Base-by-base conservation (phyloP, 1,140 invertebrate species). In the Frieseomelitta varia region DNA sequence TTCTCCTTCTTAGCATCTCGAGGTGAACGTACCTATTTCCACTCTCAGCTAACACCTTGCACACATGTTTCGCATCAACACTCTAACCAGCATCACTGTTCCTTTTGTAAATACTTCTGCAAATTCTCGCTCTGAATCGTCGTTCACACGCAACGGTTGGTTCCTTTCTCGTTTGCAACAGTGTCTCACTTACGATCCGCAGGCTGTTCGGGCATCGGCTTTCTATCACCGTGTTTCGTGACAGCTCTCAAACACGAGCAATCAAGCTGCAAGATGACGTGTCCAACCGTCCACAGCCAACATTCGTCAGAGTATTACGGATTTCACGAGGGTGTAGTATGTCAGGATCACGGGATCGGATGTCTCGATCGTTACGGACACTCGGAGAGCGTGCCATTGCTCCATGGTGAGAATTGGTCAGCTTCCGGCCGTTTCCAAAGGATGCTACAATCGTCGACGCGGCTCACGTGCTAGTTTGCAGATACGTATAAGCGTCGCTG, bases 371-470 rank as follows among this genome's bases (percentile, higher is more conserved):
- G 55, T 39, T 47, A 30, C 15, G 65, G 51, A 51, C 80, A 75
- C 81, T 85, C 81, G 24, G 88, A 90, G 27, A 90, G 78, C 4
- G 58, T 87, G 68, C 88, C 88, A 12, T 72, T 90, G 34, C 75
- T 90, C 27, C n/a, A 68, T 0, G 15, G 4, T 27, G 74, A 85
- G 39, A 58, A 39, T 39, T 56, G 67, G 27, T 21, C 55, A n/a
- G 19, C 56, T 15, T 34, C 51, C 15, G 56, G 21, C 24, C 51
- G 74, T 6, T 76, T 65, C 15, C 24, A 61, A 14, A n/a, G 61
- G n/a, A 71, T 55, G 17, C n/a, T 39, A 0, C 63, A 58, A 72
- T 76, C 56, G 15, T 80, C 72, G 63, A 86, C 65, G 34, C 56
- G 47, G 34, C 19, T 74, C 15, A 78, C 61, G 12, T 83, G 80